phyloP scores from a whole-genome alignment of 2,113 vertebrate genomes.

The Phrynosoma blainvillii region DNA sequence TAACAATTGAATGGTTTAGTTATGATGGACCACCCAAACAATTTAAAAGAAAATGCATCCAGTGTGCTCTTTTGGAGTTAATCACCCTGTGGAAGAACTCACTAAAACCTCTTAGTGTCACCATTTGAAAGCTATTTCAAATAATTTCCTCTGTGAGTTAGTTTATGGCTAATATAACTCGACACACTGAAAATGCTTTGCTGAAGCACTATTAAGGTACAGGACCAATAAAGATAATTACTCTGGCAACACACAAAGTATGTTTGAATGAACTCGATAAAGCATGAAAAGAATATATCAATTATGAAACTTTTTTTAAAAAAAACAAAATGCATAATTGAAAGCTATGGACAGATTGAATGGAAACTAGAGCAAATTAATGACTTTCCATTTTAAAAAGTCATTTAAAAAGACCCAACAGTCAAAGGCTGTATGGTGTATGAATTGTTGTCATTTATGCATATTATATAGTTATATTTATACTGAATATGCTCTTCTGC shows the following conservation, averaged over 20 bases:
- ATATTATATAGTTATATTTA: not conserved
- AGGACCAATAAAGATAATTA: constrained; percentile 59
- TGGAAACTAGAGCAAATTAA: constrained; percentile 6
- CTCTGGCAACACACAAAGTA: constrained; percentile 37
- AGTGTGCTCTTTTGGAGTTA: not conserved
- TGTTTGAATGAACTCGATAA: constrained; percentile 46
- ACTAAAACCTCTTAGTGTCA: constrained; percentile 33
- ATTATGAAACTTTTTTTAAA: constrained; percentile 9
- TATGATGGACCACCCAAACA: not conserved
- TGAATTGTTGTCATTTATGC: not conserved
- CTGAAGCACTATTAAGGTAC: constrained; percentile 54
- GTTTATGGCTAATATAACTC: constrained; percentile 59
- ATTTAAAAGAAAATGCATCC: constrained; percentile 17
- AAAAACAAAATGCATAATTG: constrained; percentile 17
- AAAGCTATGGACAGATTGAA: not conserved
- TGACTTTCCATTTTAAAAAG: not conserved
- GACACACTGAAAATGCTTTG: constrained; percentile 56
- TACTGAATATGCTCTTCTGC: not conserved
- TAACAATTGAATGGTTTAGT: not conserved
- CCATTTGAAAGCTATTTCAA: constrained; percentile 34
- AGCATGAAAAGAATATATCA: constrained; percentile 23
- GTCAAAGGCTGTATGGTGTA: not conserved
- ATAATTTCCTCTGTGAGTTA: constrained; percentile 46
- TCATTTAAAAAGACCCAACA: constrained; percentile 8
- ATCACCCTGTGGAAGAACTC: not conserved